These are phyloP conservation scores for Willisornis vidua DNA, from an alignment of 2,113 vertebrate genomes.

Conservation along the genomic window DNA sequence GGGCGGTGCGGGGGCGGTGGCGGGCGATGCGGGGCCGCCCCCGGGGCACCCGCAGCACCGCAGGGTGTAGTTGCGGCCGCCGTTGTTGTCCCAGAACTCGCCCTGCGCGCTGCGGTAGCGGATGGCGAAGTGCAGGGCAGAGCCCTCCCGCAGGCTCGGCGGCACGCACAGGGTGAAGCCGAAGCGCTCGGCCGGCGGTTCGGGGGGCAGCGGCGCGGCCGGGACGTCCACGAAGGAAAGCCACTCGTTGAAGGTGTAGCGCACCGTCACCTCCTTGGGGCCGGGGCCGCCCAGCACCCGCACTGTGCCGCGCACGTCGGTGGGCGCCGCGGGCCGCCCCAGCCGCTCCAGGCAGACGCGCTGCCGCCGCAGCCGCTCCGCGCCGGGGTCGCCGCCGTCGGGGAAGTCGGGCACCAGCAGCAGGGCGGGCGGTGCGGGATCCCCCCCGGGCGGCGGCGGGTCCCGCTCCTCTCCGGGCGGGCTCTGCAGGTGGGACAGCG, in stretches of 20 bases:
- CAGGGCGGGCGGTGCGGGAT: no score
- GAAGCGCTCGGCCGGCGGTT: slow-evolving; percentile 67
- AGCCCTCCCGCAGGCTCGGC: slow-evolving; percentile 64
- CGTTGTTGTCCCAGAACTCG: slow-evolving; percentile 92
- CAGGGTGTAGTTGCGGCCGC: slow-evolving; percentile 83
- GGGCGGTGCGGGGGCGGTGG: not conserved
- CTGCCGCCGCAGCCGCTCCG: slow-evolving; percentile 58
- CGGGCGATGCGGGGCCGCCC: not conserved
- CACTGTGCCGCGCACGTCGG: slow-evolving; percentile 79
- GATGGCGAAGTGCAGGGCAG: slow-evolving; percentile 84
- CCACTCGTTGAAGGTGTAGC: slow-evolving; percentile 91
- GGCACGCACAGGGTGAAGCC: slow-evolving; percentile 81
- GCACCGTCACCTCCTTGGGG: slow-evolving; percentile 75
- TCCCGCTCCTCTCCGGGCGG: slow-evolving; percentile 56
- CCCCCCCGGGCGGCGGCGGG: slow-evolving; percentile 3
- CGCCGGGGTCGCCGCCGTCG: slow-evolving; percentile 10
- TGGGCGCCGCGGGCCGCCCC: slow-evolving; percentile 34
- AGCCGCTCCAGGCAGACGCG: slow-evolving; percentile 81
- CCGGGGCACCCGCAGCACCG: slow-evolving; percentile 14
- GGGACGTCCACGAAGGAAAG: slow-evolving; percentile 81
- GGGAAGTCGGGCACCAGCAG: slow-evolving; percentile 37
- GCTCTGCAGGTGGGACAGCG: slow-evolving; percentile 77
- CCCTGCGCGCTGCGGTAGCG: slow-evolving; percentile 75
- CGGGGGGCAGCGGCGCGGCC: slow-evolving; percentile 56
- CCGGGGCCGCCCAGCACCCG: slow-evolving; percentile 50